These are phyloP conservation scores for Channa striata DNA, from an alignment of 2,797 vertebrate genomes.

Conservation along the genomic window DNA sequence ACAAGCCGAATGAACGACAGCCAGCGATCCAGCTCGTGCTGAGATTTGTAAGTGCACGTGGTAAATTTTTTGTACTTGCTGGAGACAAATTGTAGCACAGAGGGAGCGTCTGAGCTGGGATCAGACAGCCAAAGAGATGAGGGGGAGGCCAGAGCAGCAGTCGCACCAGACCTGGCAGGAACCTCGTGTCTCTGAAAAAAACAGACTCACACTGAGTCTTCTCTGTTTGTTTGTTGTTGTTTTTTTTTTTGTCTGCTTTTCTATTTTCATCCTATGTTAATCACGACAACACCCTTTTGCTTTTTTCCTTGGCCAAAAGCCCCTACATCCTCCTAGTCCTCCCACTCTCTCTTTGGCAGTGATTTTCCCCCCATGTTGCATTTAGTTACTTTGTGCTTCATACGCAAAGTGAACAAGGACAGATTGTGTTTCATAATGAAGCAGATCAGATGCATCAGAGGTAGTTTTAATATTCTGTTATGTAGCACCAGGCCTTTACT, in stretches of 20 bases:
- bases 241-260: slow-evolving; percentile 50
- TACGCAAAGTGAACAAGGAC: slow-evolving; percentile 19
- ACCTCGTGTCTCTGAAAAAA: slow-evolving; percentile 31
- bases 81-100: slow-evolving; percentile 50
- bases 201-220: slow-evolving; percentile 45
- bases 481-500: background rate
- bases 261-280: slow-evolving; percentile 50
- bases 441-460: slow-evolving; percentile 28
- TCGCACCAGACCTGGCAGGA: slow-evolving; percentile 47
- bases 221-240: slow-evolving; percentile 55
- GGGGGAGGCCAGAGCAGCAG: slow-evolving; percentile 28
- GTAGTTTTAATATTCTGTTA: slow-evolving; percentile 10
- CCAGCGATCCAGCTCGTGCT: slow-evolving; percentile 25
- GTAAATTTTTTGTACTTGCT: slow-evolving; percentile 33
- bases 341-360: slow-evolving; percentile 16
- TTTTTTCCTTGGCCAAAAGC: slow-evolving; percentile 30
- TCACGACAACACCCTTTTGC: slow-evolving; percentile 24
- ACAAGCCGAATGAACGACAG: slow-evolving; percentile 36
- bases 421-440: slow-evolving; percentile 57
- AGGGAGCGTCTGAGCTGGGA: slow-evolving; percentile 50
- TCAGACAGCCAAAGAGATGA: slow-evolving; percentile 47
- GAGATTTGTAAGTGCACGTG: slow-evolving; percentile 37
- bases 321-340: slow-evolving; percentile 20
- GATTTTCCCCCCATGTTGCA: background rate
- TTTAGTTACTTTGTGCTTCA: slow-evolving; percentile 22